Evolutionary conservation across 2,113 vertebrate genomes (phyloP).

Genomic region (Datnioides undecimradiatus): DNA sequence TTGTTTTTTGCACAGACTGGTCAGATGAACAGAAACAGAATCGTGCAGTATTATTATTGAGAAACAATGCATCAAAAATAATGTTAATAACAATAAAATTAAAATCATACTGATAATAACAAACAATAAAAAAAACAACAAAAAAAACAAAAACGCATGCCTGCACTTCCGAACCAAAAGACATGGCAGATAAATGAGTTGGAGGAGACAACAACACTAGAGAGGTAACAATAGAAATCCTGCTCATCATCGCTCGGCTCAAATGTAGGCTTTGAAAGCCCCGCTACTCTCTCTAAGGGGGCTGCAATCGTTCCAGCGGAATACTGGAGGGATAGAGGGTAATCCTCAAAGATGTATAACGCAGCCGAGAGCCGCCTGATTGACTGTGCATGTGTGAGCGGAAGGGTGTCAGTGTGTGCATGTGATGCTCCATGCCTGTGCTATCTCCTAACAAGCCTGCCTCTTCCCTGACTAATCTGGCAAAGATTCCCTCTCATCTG

Average conservation of each 20-base stretch:
- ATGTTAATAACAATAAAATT: background rate
- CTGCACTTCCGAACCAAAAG: slow-evolving; percentile 19
- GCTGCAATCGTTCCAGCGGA: slow-evolving; percentile 72
- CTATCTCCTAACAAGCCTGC: slow-evolving; percentile 74
- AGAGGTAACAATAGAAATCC: slow-evolving; percentile 63
- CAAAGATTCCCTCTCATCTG: slow-evolving; percentile 81
- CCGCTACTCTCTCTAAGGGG: slow-evolving; percentile 52
- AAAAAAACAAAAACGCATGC: background rate
- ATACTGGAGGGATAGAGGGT: slow-evolving; percentile 80
- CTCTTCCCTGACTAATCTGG: slow-evolving; percentile 81
- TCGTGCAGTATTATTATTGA: background rate
- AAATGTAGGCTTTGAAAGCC: slow-evolving; percentile 62
- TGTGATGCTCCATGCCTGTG: slow-evolving; percentile 73
- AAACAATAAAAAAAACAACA: background rate
- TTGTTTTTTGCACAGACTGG: slow-evolving; percentile 27
- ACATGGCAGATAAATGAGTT: slow-evolving; percentile 33
- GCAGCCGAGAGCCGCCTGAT: slow-evolving; percentile 60
- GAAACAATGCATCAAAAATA: background rate
- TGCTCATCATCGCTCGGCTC: slow-evolving; percentile 52
- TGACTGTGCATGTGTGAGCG: slow-evolving; percentile 57
- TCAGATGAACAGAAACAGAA: background rate
- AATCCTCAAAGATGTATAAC: slow-evolving; percentile 71
- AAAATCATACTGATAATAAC: background rate
- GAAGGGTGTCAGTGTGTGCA: slow-evolving; percentile 48
- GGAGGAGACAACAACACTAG: slow-evolving; percentile 42